Conservation (phyloP, 2,797 vertebrate genomes). For the Xiphophorus birchmanni region DNA sequence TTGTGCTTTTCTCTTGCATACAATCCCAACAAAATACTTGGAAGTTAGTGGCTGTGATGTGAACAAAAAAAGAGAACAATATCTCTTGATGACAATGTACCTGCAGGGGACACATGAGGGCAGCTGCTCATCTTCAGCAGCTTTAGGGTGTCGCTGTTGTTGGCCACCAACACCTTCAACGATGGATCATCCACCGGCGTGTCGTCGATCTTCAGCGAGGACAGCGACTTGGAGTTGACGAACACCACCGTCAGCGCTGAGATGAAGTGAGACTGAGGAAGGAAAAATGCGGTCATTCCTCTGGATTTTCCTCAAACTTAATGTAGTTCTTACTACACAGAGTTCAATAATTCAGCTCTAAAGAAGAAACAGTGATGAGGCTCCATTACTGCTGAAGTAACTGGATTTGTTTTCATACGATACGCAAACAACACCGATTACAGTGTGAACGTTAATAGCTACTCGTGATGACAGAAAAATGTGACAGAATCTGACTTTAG, state of each 20-base stretch:
- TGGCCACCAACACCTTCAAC: constrained; percentile 93
- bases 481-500: background rate
- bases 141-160: constrained; percentile 96
- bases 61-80: background rate
- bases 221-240: constrained; percentile 98
- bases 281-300: constrained; percentile 9
- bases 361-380: background rate
- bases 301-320: background rate
- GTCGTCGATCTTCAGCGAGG: constrained; percentile 96
- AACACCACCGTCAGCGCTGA: constrained; percentile 98
- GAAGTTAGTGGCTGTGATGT: background rate
- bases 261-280: constrained; percentile 93
- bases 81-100: constrained; percentile 68
- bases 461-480: background rate
- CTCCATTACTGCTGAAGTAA: background rate
- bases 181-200: constrained; percentile 98
- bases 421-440: background rate
- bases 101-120: constrained; percentile 97
- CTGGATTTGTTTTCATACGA: background rate
- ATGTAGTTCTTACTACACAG: background rate
- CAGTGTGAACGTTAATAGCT: background rate
- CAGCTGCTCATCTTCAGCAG: constrained; percentile 99
- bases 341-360: background rate
- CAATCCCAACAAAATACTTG: background rate
- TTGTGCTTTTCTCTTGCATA: background rate